Evolutionary conservation across 2,888 invertebrate genomes (phyloP).

Genomic region (Eupithecia subfuscata): DNA sequence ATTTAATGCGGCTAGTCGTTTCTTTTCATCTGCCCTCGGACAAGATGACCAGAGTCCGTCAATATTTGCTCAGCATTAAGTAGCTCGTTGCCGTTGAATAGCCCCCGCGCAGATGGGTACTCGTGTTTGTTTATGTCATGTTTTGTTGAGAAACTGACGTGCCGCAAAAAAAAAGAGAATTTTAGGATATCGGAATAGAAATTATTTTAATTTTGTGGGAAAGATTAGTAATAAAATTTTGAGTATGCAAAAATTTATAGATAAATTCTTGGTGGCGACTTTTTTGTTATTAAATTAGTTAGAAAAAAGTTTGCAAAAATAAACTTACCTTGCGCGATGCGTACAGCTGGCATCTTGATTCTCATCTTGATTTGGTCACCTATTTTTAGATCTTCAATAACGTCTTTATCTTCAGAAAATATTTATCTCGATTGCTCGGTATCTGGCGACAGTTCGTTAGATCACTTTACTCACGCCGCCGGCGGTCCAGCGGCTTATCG

Average conservation of each 20-base stretch:
- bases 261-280: neutral
- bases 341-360: conserved; percentile 98
- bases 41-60: conserved; percentile 77
- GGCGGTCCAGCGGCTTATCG: conserved; percentile 79
- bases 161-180: neutral
- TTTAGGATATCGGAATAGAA: neutral
- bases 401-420: conserved; percentile 72
- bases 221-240: neutral
- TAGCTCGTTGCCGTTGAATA: conserved; percentile 77
- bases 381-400: conserved; percentile 80
- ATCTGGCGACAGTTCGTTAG: conserved; percentile 70
- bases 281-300: conserved; percentile 6
- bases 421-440: conserved; percentile 72
- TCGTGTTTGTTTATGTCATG: conserved; percentile 63
- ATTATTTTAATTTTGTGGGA: neutral
- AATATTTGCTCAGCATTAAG: conserved; percentile 80
- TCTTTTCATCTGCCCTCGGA: conserved; percentile 68
- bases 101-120: conserved; percentile 56
- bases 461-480: conserved; percentile 81
- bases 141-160: conserved; percentile 44
- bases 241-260: neutral
- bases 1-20: conserved; percentile 59
- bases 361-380: conserved; percentile 92
- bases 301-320: conserved; percentile 6
- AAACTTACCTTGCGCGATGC: conserved; percentile 95